Evolutionary conservation across 2,888 invertebrate genomes (phyloP).

Genomic region (Parthenolecanium corni): DNA sequence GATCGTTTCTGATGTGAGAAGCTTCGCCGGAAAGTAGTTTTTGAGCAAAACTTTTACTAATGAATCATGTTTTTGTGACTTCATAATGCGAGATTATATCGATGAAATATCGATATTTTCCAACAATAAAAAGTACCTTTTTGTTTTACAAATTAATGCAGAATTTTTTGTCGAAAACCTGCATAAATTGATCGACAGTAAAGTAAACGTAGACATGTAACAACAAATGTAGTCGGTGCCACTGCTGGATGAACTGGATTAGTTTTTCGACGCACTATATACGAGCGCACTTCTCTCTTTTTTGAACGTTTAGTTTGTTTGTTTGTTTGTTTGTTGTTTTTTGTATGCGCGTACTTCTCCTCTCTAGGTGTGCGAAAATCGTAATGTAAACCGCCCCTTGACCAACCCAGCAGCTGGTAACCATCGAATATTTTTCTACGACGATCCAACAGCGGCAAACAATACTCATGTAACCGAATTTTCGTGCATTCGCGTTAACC

Average conservation of each 20-base stretch:
- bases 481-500: background rate
- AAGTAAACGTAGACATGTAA: constrained; percentile 2
- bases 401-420: constrained; percentile 16
- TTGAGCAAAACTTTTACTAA: no score
- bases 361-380: no score
- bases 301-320: background rate
- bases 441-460: constrained; percentile 1
- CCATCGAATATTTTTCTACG: constrained; percentile 11
- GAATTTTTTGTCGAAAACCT: no score
- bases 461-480: background rate
- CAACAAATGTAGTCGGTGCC: background rate
- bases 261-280: background rate
- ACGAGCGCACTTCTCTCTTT: background rate
- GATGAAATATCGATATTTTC: no score
- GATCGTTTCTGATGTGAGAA: no score
- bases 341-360: background rate
- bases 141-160: no score
- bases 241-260: constrained; percentile 9
- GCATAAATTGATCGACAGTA: background rate
- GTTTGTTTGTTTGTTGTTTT: background rate
- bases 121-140: no score
- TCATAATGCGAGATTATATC: no score
- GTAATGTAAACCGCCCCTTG: constrained; percentile 18
- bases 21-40: no score
- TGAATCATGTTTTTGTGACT: no score